Base-by-base conservation (phyloP, 2,113 vertebrate species). In the Galeopterus variegatus region DNA sequence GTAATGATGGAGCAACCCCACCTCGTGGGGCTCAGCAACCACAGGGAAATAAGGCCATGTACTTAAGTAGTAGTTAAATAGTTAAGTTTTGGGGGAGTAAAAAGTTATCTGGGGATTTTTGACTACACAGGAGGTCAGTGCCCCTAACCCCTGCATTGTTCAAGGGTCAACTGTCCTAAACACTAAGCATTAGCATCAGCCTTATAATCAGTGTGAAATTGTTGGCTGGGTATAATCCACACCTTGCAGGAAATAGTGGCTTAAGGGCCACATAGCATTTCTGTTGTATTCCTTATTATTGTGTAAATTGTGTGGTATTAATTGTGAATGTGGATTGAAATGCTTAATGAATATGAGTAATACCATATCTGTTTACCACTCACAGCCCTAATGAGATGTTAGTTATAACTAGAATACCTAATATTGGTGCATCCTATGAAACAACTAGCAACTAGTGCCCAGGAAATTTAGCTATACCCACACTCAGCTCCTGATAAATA, bases 311-410 rank as follows among this genome's bases (percentile, higher is more conserved):
- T 89, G 19, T 45, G 21, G 28, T 15, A 60, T 17, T 93, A 58
- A 81, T 50, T 73, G 5, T 88, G 48, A 86, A 75, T 65, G 75
- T 54, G 4, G 13, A 95, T 84, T 96, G 84, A 88, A 92, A 77
- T 88, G 36, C 6, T 96, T 67, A 85, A 80, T 73, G 67, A 88
- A 17, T 65, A 60, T 52, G 41, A 94, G 33, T 77, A 79, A 13
- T 36, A 72, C 17, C 69, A 24, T 93, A 87, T 90, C 48, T 93
- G 54, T 76, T 95, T 67, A 50, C 85, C 81, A 70, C 8, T 96
- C 50, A 56, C 9, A 56, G 18, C 41, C 33, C 50, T 88, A 69
- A 45, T 70, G 31, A 95, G 64, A 88, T 56, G 6, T 81, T 94
- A 48, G 6, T 64, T 80, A 36, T 85, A 82, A 88, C 70, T 83